phyloP scores from a whole-genome alignment of 2,113 vertebrate species.

The Anser brachyrhynchus region DNA sequence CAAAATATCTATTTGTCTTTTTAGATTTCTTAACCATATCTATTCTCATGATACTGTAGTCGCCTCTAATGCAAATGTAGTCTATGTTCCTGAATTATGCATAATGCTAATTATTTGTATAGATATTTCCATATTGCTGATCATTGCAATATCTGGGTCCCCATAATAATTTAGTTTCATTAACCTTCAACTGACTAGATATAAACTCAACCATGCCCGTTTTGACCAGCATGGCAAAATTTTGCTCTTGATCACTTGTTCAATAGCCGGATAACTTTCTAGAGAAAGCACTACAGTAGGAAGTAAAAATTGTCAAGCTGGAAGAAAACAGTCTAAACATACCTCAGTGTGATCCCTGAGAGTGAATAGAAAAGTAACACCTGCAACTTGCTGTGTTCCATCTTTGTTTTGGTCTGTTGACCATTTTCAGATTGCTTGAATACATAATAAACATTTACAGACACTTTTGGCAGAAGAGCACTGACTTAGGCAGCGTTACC shows the following conservation, averaged over 20 bases:
- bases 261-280: not conserved
- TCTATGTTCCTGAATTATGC: not conserved
- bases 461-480: not conserved
- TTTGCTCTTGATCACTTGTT: not conserved
- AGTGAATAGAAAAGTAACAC: not conserved
- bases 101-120: constrained; percentile 3
- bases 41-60: not conserved
- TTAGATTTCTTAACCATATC: not conserved
- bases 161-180: not conserved
- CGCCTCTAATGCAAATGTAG: not conserved
- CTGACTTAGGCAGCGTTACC: not conserved
- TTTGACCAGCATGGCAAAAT: not conserved
- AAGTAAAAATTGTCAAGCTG: not conserved
- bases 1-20: not conserved
- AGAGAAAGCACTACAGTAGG: not conserved
- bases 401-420: not conserved
- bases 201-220: not conserved
- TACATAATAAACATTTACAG: not conserved
- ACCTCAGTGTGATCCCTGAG: not conserved
- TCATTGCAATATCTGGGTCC: not conserved
- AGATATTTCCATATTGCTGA: constrained; percentile 12
- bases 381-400: not conserved
- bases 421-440: not conserved
- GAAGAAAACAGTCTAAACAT: not conserved
- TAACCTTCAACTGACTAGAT: not conserved